phyloP scores from a whole-genome alignment of 2,888 invertebrate genomes.

The Branchipolynoe longqiensis region DNA sequence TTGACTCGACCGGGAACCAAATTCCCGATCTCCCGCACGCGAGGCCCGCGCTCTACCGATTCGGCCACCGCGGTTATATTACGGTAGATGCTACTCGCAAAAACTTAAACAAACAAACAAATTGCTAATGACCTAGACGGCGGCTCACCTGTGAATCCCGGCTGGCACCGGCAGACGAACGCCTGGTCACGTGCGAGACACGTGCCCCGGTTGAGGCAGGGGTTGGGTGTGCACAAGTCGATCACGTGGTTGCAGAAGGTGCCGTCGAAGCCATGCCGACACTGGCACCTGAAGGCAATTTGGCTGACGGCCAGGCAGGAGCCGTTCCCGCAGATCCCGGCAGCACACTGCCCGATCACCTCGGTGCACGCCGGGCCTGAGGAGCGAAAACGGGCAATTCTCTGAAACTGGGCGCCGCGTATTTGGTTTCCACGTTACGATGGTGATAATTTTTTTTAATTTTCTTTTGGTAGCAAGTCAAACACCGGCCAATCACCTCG shows the following conservation, averaged over 20 bases:
- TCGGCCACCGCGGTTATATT: too few relatives aligned
- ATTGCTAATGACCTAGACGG: too few relatives aligned
- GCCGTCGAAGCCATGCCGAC: background rate
- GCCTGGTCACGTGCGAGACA: background rate
- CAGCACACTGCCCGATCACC: slow-evolving; percentile 26
- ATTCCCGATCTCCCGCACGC: too few relatives aligned
- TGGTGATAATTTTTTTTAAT: background rate
- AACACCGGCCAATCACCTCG: too few relatives aligned
- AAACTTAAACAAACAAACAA: too few relatives aligned
- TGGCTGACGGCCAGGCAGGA: background rate
- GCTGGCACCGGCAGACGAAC: slow-evolving; percentile 18
- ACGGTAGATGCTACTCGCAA: too few relatives aligned
- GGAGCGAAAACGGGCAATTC: background rate
- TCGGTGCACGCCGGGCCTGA: slow-evolving; percentile 16
- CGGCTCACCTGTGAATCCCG: slow-evolving; percentile 28
- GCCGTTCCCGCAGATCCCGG: slow-evolving; percentile 16
- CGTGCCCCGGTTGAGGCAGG: slow-evolving; percentile 17
- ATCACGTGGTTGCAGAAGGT: slow-evolving; percentile 32
- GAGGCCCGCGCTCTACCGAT: too few relatives aligned
- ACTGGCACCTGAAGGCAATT: slow-evolving; percentile 17
- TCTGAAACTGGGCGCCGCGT: too few relatives aligned
- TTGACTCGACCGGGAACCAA: too few relatives aligned
- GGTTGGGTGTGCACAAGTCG: slow-evolving; percentile 30
- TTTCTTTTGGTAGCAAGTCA: too few relatives aligned
- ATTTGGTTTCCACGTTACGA: too few relatives aligned